Conservation (phyloP, 2,888 invertebrate genomes). For the Pemphredon lugubris region DNA sequence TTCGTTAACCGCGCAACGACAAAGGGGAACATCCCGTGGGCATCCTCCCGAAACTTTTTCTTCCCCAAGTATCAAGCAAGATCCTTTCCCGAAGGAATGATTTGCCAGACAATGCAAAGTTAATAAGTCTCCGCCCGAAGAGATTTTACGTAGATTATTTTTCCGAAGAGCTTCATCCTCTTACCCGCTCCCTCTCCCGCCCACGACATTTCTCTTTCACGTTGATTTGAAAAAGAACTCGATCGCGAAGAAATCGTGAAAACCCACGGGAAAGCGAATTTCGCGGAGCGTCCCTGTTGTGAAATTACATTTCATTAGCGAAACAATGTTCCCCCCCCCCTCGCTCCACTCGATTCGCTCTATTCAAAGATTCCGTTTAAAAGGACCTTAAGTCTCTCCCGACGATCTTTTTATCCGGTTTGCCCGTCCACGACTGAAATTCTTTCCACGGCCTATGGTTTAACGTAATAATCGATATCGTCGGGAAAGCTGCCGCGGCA, state of each 20-base stretch:
- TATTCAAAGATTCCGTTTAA: too few relatives aligned
- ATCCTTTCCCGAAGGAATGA: not conserved
- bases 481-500: conserved; percentile 34
- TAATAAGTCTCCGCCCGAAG: conserved; percentile 12
- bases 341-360: too few relatives aligned
- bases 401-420: not conserved
- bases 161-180: conserved; percentile 4
- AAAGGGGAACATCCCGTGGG: too few relatives aligned
- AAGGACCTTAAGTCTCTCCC: too few relatives aligned
- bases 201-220: conserved; percentile 8
- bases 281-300: not conserved
- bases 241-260: not conserved
- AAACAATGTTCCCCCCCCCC: too few relatives aligned
- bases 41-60: not conserved
- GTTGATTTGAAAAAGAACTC: not conserved
- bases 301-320: not conserved
- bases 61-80: conserved; percentile 23
- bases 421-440: not conserved
- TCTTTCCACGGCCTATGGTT: conserved; percentile 28
- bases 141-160: conserved; percentile 5
- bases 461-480: conserved; percentile 53
- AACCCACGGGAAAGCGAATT: not conserved
- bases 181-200: conserved; percentile 12
- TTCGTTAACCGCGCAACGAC: too few relatives aligned
- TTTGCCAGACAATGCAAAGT: conserved; percentile 22